Evolutionary conservation across 2,888 invertebrate genomes (phyloP), one percentile per base, ranked within the genome.

Genomic region (Hyposoter dolosus): DNA sequence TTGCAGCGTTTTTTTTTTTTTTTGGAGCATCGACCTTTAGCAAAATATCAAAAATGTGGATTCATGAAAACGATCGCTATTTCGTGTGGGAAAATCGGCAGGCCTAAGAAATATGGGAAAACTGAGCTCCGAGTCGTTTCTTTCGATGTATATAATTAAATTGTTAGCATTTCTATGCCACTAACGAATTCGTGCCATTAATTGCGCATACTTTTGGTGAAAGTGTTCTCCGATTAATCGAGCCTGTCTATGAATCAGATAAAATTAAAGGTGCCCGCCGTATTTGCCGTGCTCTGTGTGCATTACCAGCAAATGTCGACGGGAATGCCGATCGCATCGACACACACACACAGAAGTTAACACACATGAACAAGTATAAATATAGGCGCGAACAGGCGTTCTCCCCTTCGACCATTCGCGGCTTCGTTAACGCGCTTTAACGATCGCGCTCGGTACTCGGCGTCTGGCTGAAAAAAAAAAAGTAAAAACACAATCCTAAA

Each of bases 331-430:
- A 45, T 45, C 63, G 63, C 72, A 77, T 77, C 76, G 82, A 69
- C 68, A n/a, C 12, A 76, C 12, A 65, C 19, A 28, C 40, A 40
- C 40, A 28, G 32, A 32, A n/a, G n/a, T n/a, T n/a, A n/a, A n/a
- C n/a, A n/a, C n/a, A n/a, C n/a, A n/a, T n/a, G n/a, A n/a, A n/a
- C n/a, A n/a, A n/a, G n/a, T 28, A 71, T 63, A 60, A 79, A 79
- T 63, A 77, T 63, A 77, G 74, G 79, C 84, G 74, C 17, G n/a
- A 75, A 71, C 85, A 85, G 79, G 83, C 85, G 74, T 80, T 40
- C 45, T 32, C 63, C 56, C 19, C 43, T 56, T 28, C 35, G 65
- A 68, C 53, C 69, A 40, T 79, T 43, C 69, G 28, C 53, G 19
- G 80, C 69, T 74, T 77, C 83, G 81, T 83, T 77, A 77, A 72